Conservation (phyloP, 92 coral and sea anemone genomes). For the Meandrina meandrites region DNA sequence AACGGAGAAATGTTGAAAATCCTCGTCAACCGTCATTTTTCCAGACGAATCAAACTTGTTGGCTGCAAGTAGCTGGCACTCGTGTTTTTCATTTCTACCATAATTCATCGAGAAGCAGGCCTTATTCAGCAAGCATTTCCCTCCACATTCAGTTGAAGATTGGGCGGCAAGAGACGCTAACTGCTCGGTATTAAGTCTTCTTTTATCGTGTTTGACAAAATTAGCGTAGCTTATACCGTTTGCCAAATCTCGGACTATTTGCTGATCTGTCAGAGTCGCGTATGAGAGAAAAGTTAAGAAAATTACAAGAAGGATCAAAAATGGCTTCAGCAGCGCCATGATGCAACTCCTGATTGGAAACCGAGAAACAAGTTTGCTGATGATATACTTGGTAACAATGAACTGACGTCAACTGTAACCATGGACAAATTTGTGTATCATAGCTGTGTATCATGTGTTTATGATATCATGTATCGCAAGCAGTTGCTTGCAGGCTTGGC, state of each 20-base stretch:
- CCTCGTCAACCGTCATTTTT: neutral
- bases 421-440: too few relatives aligned
- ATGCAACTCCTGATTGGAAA: neutral
- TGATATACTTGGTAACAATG: neutral
- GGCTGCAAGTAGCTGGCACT: neutral
- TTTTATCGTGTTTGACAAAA: neutral
- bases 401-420: too few relatives aligned
- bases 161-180: neutral
- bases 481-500: too few relatives aligned
- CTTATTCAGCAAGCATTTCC: neutral
- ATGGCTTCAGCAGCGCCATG: neutral
- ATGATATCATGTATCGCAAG: too few relatives aligned
- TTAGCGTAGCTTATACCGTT: slow-evolving; percentile 1
- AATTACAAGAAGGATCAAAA: neutral
- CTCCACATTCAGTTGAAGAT: neutral
- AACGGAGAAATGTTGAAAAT: neutral
- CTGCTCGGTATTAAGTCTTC: neutral
- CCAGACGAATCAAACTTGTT: neutral
- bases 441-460: too few relatives aligned
- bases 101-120: neutral
- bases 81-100: neutral
- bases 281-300: neutral
- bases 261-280: neutral
- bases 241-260: neutral
- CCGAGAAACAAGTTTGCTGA: neutral